phyloP scores from a whole-genome alignment of 2,888 invertebrate genomes.

The Drosophila hamatofila region DNA sequence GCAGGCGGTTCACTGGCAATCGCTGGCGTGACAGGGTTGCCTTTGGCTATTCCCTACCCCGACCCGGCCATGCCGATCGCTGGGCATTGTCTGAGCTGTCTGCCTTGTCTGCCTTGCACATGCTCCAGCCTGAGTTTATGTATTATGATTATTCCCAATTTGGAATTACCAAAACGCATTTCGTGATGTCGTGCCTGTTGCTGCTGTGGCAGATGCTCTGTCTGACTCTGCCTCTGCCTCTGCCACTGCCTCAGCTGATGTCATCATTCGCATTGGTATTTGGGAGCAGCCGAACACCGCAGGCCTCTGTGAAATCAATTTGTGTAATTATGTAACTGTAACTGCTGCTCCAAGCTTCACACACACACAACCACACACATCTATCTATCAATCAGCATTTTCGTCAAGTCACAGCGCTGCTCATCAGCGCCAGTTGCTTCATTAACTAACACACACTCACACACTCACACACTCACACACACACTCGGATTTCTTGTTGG shows the following conservation, averaged over 20 bases:
- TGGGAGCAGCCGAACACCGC: conserved; percentile 66
- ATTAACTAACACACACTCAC: conserved; percentile 28
- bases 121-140: conserved; percentile 29
- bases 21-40: conserved; percentile 37
- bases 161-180: conserved; percentile 78
- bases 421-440: conserved; percentile 40
- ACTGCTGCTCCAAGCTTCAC: conserved; percentile 45
- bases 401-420: conserved; percentile 33
- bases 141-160: conserved; percentile 66
- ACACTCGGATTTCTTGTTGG: too few relatives aligned
- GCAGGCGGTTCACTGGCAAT: conserved; percentile 17
- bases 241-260: conserved; percentile 35
- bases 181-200: conserved; percentile 59
- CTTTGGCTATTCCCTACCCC: background rate
- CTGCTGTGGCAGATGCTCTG: conserved; percentile 26
- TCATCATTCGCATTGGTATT: conserved; percentile 52
- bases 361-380: conserved; percentile 6
- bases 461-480: background rate
- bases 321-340: conserved; percentile 76
- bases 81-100: conserved; percentile 36
- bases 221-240: background rate
- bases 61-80: background rate
- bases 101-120: conserved; percentile 7
- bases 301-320: conserved; percentile 73
- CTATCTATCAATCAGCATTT: conserved; percentile 49